phyloP scores from a whole-genome alignment of 2,797 vertebrate species.

The Vireo griseus region DNA sequence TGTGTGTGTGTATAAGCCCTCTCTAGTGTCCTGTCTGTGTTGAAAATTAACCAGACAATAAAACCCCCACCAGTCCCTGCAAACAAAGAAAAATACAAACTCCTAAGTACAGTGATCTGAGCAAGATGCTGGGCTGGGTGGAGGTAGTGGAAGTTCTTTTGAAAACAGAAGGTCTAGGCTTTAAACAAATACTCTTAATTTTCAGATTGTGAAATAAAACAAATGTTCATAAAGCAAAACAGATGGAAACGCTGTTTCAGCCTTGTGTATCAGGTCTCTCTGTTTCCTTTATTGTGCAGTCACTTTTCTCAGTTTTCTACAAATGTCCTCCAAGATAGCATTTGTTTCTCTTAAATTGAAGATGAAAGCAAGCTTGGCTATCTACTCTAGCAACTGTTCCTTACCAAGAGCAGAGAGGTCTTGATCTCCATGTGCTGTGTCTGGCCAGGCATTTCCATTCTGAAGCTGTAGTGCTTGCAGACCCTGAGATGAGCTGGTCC shows the following conservation, averaged over 20 bases:
- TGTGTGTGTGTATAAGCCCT: neutral
- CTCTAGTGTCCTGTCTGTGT: neutral
- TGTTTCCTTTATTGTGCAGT: neutral
- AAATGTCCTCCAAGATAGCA: neutral
- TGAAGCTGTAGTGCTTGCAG: neutral
- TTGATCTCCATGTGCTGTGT: neutral
- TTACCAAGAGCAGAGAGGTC: neutral
- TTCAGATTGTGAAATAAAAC: neutral
- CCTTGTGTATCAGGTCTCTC: neutral
- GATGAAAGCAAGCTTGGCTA: neutral
- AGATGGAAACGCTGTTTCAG: neutral
- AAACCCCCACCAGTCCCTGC: neutral
- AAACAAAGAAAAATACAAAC: neutral
- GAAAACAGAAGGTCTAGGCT: neutral
- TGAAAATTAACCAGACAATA: neutral
- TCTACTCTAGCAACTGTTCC: neutral
- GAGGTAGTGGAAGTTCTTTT: neutral
- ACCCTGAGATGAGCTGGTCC: neutral
- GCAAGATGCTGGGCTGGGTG: neutral
- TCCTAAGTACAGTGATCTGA: fast-evolving
- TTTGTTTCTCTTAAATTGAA: neutral
- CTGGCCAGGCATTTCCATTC: neutral
- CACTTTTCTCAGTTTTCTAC: neutral
- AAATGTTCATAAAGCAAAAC: neutral
- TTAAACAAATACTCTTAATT: neutral